Base-by-base conservation (phyloP, 2,797 vertebrate genomes). In the Neolamprologus multifasciatus region DNA sequence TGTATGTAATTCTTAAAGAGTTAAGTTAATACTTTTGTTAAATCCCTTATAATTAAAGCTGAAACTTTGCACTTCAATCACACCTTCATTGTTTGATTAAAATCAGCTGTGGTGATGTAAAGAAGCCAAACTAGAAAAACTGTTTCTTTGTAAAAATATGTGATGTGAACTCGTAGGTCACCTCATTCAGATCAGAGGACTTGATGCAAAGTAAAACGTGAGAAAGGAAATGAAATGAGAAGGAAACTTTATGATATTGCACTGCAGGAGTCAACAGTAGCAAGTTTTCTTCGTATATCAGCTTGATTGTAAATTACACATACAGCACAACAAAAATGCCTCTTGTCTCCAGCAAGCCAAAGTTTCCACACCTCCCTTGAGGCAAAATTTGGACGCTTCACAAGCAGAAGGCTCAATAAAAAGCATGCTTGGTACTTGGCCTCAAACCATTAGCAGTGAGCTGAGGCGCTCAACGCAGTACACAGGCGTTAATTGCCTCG, bases 361-460 rank as follows among this genome's bases (percentile, higher is more conserved):
- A 67, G 81, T 93, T 94, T 94, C 80, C 91, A 93, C 94, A 93
- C 84, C 89, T 91, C 93, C 88, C 91, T 88, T 94, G 94, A 93
- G 94, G 93, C 88, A 92, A 92, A 86, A 86, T 89, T 94, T 95
- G 95, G 94, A 96, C 67, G 83, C 90, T 91, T 92, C 29, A 31
- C 88, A 93, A 92, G 85, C 87, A 74, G 87, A 94, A 84, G 48
- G 85, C 88, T 89, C 94, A 93, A 95, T 96, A 96, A 97, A 96
- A 89, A 83, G 77, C 84, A 91, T 80, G 55, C 89, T 89, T 90
- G 94, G 88, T 94, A 52, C 92, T 91, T 84, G 78, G 93, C 90
- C 88, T 80, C 89, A 91, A 93, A 94, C 92, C 93, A 94, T 95
- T 93, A 95, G 94, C 77, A 91, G 88, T 91, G 84, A 93, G 93